Conservation (phyloP, 2,113 vertebrate genomes). For the Oryzias melastigma region DNA sequence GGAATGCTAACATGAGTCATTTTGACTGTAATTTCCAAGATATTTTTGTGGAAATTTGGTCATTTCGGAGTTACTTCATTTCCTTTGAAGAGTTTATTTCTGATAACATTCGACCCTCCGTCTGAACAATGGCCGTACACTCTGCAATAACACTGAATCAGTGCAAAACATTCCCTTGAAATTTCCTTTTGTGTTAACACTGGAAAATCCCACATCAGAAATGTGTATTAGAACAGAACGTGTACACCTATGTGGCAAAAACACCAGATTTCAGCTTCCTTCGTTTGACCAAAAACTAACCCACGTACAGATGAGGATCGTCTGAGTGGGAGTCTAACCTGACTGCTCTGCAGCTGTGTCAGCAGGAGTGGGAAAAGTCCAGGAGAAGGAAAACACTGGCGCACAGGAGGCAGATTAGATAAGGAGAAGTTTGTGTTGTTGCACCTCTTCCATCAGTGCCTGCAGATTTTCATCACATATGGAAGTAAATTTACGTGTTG, state of each 20-base stretch:
- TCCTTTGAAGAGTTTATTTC: conserved; percentile 13
- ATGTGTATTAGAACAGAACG: neutral
- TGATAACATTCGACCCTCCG: conserved; percentile 30
- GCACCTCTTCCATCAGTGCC: conserved; percentile 5
- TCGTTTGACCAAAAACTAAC: conserved; percentile 47
- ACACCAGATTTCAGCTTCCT: conserved; percentile 14
- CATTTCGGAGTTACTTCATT: conserved; percentile 12
- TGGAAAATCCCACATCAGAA: conserved; percentile 11
- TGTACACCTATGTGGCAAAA: conserved; percentile 1
- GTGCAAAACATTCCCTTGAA: conserved; percentile 1
- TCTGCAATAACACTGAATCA: conserved; percentile 41
- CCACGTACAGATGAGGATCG: conserved; percentile 32
- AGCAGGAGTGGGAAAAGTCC: conserved; percentile 45
- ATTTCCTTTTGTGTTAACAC: conserved; percentile 1
- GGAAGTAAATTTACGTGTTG: conserved; percentile 5
- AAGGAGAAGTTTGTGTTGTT: conserved; percentile 40
- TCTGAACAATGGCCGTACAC: conserved; percentile 19
- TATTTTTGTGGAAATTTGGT: neutral
- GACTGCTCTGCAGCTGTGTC: conserved; percentile 56
- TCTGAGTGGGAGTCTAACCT: conserved; percentile 42
- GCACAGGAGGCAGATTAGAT: conserved; percentile 28
- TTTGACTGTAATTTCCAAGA: conserved; percentile 2
- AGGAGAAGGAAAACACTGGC: conserved; percentile 1
- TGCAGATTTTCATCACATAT: conserved; percentile 6
- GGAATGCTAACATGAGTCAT: conserved; percentile 10